phyloP scores from a whole-genome alignment of 2,797 vertebrate species.

The Tangara arthus region DNA sequence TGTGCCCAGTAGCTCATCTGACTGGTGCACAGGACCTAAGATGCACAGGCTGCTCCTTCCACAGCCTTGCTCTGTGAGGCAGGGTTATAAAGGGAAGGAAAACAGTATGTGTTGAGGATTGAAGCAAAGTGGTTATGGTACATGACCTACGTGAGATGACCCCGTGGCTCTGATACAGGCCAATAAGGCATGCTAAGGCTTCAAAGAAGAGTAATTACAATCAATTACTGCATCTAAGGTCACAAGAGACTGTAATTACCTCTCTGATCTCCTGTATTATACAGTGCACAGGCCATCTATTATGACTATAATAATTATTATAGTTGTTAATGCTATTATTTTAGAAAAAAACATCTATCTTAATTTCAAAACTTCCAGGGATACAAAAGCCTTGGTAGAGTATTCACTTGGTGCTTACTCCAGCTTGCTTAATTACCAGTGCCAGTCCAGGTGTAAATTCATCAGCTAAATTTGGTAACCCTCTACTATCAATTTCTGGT shows the following conservation, averaged over 20 bases:
- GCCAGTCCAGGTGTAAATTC: not conserved
- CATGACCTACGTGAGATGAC: not conserved
- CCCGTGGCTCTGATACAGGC: not conserved
- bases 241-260: not conserved
- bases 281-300: not conserved
- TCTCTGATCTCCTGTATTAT: not conserved
- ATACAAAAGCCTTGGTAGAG: not conserved
- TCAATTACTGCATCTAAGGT: not conserved
- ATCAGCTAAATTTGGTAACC: not conserved
- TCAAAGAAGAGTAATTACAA: not conserved
- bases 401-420: not conserved
- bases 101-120: fast-evolving
- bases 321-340: not conserved
- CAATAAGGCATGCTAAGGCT: not conserved
- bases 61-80: not conserved
- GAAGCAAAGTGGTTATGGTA: not conserved
- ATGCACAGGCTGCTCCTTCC: not conserved
- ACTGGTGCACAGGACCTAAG: not conserved
- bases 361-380: not conserved
- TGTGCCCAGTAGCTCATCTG: not conserved
- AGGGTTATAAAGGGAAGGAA: not conserved
- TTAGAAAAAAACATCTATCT: not conserved
- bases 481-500: not conserved
- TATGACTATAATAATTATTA: not conserved
- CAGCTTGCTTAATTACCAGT: not conserved